These are phyloP conservation scores for Nylanderia fulva DNA, from an alignment of 1,140 invertebrate species.

Conservation along the genomic window DNA sequence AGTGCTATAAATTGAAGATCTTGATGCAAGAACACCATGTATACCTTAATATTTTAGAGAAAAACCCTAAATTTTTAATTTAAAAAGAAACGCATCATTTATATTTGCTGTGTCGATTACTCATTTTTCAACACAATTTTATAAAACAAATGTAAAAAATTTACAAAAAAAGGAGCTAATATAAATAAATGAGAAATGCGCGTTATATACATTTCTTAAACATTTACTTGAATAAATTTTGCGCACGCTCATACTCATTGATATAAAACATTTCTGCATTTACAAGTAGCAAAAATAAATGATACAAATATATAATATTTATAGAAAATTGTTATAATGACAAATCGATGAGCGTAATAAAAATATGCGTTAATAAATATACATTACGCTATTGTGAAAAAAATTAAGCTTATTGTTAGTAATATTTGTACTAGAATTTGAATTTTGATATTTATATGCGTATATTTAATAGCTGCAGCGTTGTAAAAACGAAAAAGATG, in stretches of 20 bases:
- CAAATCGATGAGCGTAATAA: background rate
- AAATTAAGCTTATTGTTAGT: background rate
- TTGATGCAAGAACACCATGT: conserved; percentile 15
- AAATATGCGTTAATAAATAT: background rate
- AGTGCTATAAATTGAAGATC: conserved; percentile 32
- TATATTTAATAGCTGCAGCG: background rate
- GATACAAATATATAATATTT: background rate
- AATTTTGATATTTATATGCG: background rate
- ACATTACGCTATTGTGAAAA: background rate
- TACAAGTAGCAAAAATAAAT: too few species aligned
- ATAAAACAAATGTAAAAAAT: background rate
- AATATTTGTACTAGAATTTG: conserved; percentile 17
- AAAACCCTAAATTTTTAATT: background rate
- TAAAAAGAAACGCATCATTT: background rate
- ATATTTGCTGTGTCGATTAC: background rate
- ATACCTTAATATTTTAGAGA: background rate
- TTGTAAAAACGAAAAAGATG: conserved; percentile 11
- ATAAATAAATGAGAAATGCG: background rate
- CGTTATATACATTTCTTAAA: background rate
- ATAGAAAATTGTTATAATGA: background rate
- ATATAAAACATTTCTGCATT: background rate
- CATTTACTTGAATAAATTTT: background rate
- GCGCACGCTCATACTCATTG: too few species aligned
- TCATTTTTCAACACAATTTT: background rate
- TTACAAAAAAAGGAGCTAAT: background rate